These are phyloP conservation scores for Anguilla anguilla DNA, from an alignment of 2,797 vertebrate genomes.

Conservation along the genomic window DNA sequence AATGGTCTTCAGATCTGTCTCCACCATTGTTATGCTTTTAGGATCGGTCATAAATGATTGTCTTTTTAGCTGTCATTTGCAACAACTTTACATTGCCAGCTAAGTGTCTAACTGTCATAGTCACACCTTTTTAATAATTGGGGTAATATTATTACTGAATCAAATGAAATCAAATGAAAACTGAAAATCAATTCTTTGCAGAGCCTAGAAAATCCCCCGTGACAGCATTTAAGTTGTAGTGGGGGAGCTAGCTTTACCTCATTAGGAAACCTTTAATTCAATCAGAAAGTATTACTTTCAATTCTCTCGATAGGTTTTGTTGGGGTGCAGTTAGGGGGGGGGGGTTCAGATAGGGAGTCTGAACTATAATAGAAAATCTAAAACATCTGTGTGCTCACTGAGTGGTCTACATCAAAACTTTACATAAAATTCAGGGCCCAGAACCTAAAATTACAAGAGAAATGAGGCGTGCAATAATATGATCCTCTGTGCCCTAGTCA, in stretches of 20 bases:
- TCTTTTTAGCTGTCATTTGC: not conserved
- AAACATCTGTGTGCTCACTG: constrained; percentile 61
- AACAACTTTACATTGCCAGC: not conserved
- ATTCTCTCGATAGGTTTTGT: constrained; percentile 39
- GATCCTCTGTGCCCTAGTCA: constrained; percentile 9
- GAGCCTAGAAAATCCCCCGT: constrained; percentile 33
- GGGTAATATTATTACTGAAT: constrained; percentile 48
- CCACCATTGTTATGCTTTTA: not conserved
- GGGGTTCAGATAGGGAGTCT: constrained; percentile 40
- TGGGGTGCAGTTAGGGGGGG: not conserved
- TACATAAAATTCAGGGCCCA: constrained; percentile 46
- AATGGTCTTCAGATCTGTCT: not conserved
- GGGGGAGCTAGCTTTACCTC: constrained; percentile 33
- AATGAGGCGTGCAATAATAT: constrained; percentile 29
- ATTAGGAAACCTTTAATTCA: constrained; percentile 51
- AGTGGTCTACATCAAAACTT: constrained; percentile 51
- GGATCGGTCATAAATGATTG: not conserved
- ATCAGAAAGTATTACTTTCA: constrained; percentile 57
- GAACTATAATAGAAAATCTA: constrained; percentile 63
- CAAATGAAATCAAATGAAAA: constrained; percentile 16
- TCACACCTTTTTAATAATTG: constrained; percentile 31
- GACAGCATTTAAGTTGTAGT: constrained; percentile 39
- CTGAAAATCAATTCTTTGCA: constrained; percentile 15
- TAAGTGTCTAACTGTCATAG: constrained; percentile 40
- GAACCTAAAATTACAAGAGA: constrained; percentile 44